phyloP scores from a whole-genome alignment of 2,888 invertebrate species.

The Platynereis dumerilii region DNA sequence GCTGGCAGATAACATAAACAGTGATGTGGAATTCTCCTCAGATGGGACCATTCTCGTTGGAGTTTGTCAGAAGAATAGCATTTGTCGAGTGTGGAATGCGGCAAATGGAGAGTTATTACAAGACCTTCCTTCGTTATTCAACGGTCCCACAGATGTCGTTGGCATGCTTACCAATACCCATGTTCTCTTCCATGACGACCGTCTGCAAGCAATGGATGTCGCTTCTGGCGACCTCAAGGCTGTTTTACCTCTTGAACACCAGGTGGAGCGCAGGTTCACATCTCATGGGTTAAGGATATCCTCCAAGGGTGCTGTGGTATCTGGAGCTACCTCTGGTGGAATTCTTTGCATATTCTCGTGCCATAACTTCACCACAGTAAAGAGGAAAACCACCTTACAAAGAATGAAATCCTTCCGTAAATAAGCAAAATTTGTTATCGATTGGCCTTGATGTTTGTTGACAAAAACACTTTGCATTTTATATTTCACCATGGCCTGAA shows the following conservation, averaged over 20 bases:
- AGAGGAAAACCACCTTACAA: conserved; percentile 35
- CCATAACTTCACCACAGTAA: conserved; percentile 32
- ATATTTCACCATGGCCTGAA: no score
- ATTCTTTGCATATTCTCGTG: conserved; percentile 28
- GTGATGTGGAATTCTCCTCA: conserved; percentile 33
- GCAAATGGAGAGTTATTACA: conserved; percentile 37
- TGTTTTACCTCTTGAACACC: conserved; percentile 25
- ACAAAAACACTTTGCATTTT: no score
- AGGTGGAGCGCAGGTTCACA: conserved; percentile 13
- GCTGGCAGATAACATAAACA: conserved; percentile 18
- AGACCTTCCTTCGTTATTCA: conserved; percentile 25
- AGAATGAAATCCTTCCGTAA: conserved; percentile 35
- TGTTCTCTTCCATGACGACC: conserved; percentile 28
- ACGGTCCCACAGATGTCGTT: conserved; percentile 18
- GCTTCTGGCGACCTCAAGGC: conserved; percentile 29
- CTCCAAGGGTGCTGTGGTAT: conserved; percentile 29
- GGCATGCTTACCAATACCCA: conserved; percentile 40
- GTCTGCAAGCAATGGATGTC: conserved; percentile 31
- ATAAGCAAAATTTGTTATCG: background rate
- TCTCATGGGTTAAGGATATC: conserved; percentile 26
- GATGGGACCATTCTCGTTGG: conserved; percentile 39
- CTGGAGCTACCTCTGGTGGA: conserved; percentile 23
- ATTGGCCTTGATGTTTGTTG: background rate
- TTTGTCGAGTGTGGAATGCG: conserved; percentile 37
- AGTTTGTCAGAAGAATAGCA: conserved; percentile 15